Conservation (phyloP, 2,888 invertebrate species). For the Agrotis clavis region DNA sequence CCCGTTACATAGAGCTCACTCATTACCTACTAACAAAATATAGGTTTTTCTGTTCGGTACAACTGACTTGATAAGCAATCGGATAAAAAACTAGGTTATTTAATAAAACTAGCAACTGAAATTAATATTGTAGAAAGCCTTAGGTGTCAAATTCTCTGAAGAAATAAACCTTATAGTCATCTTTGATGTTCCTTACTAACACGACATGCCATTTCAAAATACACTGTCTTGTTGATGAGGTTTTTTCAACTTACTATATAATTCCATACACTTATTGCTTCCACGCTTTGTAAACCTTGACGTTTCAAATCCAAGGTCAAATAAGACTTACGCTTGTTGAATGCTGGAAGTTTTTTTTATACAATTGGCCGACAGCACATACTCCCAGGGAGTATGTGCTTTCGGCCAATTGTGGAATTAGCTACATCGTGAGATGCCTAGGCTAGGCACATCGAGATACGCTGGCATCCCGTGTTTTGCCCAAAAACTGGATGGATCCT, state of each 20-base stretch:
- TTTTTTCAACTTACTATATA: not conserved
- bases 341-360: too few species aligned
- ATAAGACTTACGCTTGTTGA: too few species aligned
- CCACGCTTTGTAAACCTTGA: not conserved
- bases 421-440: too few species aligned
- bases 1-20: too few species aligned
- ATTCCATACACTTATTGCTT: slow-evolving; percentile 5
- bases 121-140: slow-evolving; percentile 12
- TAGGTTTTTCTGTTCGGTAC: too few species aligned
- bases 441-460: too few species aligned
- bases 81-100: not conserved
- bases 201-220: slow-evolving; percentile 22
- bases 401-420: too few species aligned
- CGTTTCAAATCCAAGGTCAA: slow-evolving; percentile 14
- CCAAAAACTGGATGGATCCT: too few species aligned
- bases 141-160: slow-evolving; percentile 6
- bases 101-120: not conserved
- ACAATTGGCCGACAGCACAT: too few species aligned
- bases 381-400: too few species aligned
- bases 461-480: too few species aligned
- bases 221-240: slow-evolving; percentile 15
- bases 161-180: not conserved
- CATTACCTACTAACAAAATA: too few species aligned
- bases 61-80: not conserved
- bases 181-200: slow-evolving; percentile 23